Conservation (phyloP, 37 sponge, comb jelly and placozoan species). For the Aplysina aerophoba region DNA sequence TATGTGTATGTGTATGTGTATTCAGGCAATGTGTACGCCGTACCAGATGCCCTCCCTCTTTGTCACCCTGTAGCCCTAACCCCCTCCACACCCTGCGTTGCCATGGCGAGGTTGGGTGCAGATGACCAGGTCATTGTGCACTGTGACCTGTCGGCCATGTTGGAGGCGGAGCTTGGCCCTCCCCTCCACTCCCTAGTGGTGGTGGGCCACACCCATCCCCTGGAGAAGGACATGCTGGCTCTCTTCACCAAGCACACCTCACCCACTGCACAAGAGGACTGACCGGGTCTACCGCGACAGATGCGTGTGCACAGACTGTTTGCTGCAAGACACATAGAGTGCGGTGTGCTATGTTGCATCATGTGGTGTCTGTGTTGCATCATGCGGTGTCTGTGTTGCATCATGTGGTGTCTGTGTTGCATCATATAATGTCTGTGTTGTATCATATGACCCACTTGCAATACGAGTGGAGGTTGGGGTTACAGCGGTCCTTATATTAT, state of each 20-base stretch:
- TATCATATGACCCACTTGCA: not conserved
- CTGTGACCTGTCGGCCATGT: conserved; percentile 54
- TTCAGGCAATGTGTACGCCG: too few species aligned
- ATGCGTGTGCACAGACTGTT: not conserved
- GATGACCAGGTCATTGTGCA: conserved; percentile 67
- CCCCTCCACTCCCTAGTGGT: conserved; percentile 95
- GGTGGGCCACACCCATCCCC: conserved; percentile 76
- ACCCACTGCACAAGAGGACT: not conserved
- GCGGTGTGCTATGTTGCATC: not conserved
- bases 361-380: not conserved
- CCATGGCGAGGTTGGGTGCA: conserved; percentile 89
- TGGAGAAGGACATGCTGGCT: conserved; percentile 88
- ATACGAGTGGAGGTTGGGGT: too few species aligned
- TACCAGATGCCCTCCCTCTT: too few species aligned
- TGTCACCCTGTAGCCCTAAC: conserved; percentile 34
- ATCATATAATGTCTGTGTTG: not conserved
- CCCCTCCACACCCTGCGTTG: conserved; percentile 70
- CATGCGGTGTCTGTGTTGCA: not conserved
- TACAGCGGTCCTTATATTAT: too few species aligned
- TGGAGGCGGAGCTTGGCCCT: conserved; percentile 70
- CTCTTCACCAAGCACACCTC: conserved; percentile 20
- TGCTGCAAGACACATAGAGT: not conserved
- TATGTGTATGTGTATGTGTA: too few species aligned
- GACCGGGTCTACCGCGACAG: not conserved
- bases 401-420: not conserved